Base-by-base conservation (phyloP, 2,797 vertebrate genomes). In the Periparus ater region DNA sequence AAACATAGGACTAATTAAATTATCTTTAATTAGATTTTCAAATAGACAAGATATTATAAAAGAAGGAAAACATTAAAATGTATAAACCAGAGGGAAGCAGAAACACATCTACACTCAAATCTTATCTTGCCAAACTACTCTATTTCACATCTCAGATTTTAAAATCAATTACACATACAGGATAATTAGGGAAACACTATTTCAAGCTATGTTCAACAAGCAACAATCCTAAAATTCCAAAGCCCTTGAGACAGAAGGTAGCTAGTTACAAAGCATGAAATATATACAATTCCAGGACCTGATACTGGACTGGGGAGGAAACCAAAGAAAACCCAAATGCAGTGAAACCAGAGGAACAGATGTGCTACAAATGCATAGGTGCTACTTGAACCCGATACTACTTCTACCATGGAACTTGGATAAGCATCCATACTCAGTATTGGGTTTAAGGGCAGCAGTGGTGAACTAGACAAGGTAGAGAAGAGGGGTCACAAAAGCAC, bases 11-110 rank as follows among this genome's bases (percentile, higher is more conserved):
- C 79, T 95, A 92, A 93, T 91, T 85, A 80, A 78, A 88, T 93
- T 95, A 94, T 21, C 68, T 93, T 91, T 85, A 89, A 96, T 93
- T 89, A 96, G 63, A 74, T 94, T 96, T 95, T 94, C 89, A 92
- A 95, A 63, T 47, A 92, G 65, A 89, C 75, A 87, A 81, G 77
- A 20, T 91, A 87, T 27, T 63, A 60, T 55, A 85, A 76, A 85
- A 66, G 0, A 5, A 87, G 67, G 61, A 70, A 95, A 92, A 79
- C 42, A 93, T 87, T 81, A 87, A 75, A 73, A 89, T 78, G 38
- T 22, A 85, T 42, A 80, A 89, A 66, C 55, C 7, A 5, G 79
- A 87, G 10, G 78, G 76, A 86, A 96, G 74, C 16, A 77, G 72
- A 91, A 91, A 62, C 26, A 70, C 40, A 68, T 71, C 77, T 76